Evolutionary conservation across 2,888 invertebrate species (phyloP).

Genomic region (Acrobasis repandana): DNA sequence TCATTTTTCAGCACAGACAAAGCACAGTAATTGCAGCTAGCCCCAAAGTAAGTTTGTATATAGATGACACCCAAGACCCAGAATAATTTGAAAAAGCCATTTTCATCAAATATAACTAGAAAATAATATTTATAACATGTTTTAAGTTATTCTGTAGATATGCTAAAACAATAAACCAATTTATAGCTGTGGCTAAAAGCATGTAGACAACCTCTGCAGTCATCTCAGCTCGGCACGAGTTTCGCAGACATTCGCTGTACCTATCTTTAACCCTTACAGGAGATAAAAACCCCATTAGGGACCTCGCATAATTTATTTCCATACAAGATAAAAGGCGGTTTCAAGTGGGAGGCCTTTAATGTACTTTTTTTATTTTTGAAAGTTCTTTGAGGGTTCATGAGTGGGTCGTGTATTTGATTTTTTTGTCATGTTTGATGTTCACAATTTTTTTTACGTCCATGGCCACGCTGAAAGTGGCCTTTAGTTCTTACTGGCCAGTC

Average conservation of each 20-base stretch:
- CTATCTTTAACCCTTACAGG: conserved; percentile 39
- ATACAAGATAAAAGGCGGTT: conserved; percentile 27
- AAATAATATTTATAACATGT: no score
- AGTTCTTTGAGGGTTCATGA: neutral
- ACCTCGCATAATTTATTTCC: conserved; percentile 52
- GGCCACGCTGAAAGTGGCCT: no score
- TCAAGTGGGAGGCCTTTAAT: conserved; percentile 23
- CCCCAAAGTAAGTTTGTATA: no score
- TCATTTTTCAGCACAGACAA: no score
- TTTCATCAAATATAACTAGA: no score
- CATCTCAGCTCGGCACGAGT: neutral
- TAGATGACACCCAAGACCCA: no score
- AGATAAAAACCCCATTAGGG: conserved; percentile 55
- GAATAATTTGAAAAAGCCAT: no score
- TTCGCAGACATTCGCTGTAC: conserved; percentile 16
- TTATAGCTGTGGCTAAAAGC: neutral
- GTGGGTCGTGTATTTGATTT: neutral
- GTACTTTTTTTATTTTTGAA: conserved; percentile 7
- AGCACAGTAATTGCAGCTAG: no score
- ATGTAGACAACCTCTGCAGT: neutral
- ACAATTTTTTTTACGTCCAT: neutral
- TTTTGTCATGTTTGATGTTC: neutral
- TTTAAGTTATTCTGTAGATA: no score
- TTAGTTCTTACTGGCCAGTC: no score
- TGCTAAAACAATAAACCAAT: no score